Evolutionary conservation across 2,113 vertebrate genomes (phyloP).

Genomic region (Periophthalmodon schlosseri): DNA sequence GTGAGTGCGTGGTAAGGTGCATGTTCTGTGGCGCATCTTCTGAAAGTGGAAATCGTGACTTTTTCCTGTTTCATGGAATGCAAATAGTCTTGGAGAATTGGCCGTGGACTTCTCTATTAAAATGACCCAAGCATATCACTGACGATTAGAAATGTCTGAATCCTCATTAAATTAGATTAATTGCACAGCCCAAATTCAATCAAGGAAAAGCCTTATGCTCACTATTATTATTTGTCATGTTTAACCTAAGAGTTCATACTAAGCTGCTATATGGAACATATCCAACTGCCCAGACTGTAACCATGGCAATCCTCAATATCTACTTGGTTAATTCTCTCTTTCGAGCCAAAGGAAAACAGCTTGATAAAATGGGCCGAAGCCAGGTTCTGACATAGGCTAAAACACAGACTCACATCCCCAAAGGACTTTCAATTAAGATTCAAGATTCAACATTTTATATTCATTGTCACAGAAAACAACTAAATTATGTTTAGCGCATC

Average conservation of each 20-base stretch:
- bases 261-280: conserved; percentile 41
- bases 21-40: conserved; percentile 12
- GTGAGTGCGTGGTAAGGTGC: not conserved
- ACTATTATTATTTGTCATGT: conserved; percentile 13
- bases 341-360: conserved; percentile 57
- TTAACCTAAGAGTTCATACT: conserved; percentile 43
- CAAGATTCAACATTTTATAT: no score
- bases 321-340: conserved; percentile 55
- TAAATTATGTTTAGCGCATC: no score
- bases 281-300: conserved; percentile 59
- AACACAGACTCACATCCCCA: conserved; percentile 1
- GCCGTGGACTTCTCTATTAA: not conserved
- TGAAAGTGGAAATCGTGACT: conserved; percentile 33
- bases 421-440: not conserved
- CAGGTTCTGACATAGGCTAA: conserved; percentile 27
- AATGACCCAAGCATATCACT: not conserved
- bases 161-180: no score
- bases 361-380: conserved; percentile 51
- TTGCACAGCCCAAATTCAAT: no score
- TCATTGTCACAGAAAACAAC: no score
- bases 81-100: not conserved
- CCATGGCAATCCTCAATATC: conserved; percentile 66
- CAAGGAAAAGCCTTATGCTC: not conserved
- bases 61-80: conserved; percentile 38
- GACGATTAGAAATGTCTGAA: no score